Evolutionary conservation across 2,113 vertebrate species (phyloP).

Genomic region (Labrus mixtus): DNA sequence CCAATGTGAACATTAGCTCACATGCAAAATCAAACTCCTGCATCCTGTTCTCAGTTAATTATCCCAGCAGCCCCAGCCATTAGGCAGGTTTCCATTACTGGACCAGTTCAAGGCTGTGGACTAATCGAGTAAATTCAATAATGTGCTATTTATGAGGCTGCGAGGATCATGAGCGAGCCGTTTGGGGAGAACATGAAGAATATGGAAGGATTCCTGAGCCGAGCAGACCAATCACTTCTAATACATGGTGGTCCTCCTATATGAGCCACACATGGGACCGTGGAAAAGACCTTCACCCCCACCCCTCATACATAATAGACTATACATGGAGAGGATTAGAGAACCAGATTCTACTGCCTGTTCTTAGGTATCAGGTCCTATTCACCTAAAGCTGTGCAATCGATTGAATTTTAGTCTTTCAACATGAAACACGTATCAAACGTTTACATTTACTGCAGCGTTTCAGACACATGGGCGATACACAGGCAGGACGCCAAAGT

Average conservation of each 20-base stretch:
- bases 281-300: not conserved
- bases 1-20: slow-evolving; percentile 28
- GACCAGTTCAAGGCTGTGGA: slow-evolving; percentile 62
- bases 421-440: no score
- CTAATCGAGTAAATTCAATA: slow-evolving; percentile 67
- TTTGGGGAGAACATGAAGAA: slow-evolving; percentile 37
- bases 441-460: no score
- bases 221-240: slow-evolving; percentile 21
- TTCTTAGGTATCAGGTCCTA: no score
- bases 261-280: slow-evolving; percentile 22
- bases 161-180: slow-evolving; percentile 48
- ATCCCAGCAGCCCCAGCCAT: slow-evolving; percentile 54
- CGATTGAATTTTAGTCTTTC: no score
- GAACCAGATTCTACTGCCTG: no score
- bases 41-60: slow-evolving; percentile 59
- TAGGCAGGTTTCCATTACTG: slow-evolving; percentile 62
- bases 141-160: slow-evolving; percentile 65
- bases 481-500: no score
- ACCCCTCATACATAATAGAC: not conserved
- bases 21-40: slow-evolving; percentile 37
- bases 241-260: slow-evolving; percentile 16
- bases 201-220: slow-evolving; percentile 1
- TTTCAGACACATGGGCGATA: no score
- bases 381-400: no score
- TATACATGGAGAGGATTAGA: not conserved